phyloP scores from a whole-genome alignment of 2,797 vertebrate genomes.

The Pseudomugil tenellus region DNA sequence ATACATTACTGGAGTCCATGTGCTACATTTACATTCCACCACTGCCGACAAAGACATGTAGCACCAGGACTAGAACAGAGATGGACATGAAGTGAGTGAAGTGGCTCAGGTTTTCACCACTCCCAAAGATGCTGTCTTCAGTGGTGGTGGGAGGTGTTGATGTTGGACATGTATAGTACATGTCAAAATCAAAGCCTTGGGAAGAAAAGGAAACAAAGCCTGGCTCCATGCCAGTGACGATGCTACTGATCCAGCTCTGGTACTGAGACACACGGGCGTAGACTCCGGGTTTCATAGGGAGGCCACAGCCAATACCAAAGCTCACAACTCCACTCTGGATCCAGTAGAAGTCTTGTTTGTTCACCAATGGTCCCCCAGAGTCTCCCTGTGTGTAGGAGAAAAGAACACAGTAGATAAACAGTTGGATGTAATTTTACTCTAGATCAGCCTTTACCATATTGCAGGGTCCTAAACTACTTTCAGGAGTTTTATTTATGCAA shows the following conservation, averaged over 20 bases:
- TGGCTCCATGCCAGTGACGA: background rate
- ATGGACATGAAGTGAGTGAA: constrained; percentile 19
- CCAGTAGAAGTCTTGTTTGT: constrained; percentile 9
- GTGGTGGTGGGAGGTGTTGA: background rate
- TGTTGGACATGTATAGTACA: background rate
- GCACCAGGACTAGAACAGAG: constrained; percentile 4
- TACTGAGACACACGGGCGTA: constrained; percentile 64
- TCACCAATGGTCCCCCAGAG: constrained; percentile 59
- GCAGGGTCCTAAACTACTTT: too few relatives aligned
- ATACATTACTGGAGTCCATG: background rate
- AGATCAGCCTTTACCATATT: too few relatives aligned
- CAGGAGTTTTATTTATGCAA: too few relatives aligned
- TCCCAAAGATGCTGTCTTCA: constrained; percentile 1
- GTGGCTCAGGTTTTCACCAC: constrained; percentile 17
- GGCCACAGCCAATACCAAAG: constrained; percentile 19
- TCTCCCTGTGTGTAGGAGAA: constrained; percentile 26
- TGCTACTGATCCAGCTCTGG: constrained; percentile 56
- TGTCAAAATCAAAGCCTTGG: rapidly evolving
- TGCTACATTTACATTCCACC: background rate
- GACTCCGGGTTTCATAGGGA: background rate
- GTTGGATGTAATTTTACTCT: too few relatives aligned
- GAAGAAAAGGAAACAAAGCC: constrained; percentile 51
- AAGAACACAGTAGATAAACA: too few relatives aligned
- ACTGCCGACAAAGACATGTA: background rate
- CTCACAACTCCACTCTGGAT: constrained; percentile 69